Percentiles rank a stretch among this genome's conserved stretches.
Evolutionary conservation across 2,113 vertebrate species (phyloP).

Genomic region (Lycocorax pyrrhopterus): DNA sequence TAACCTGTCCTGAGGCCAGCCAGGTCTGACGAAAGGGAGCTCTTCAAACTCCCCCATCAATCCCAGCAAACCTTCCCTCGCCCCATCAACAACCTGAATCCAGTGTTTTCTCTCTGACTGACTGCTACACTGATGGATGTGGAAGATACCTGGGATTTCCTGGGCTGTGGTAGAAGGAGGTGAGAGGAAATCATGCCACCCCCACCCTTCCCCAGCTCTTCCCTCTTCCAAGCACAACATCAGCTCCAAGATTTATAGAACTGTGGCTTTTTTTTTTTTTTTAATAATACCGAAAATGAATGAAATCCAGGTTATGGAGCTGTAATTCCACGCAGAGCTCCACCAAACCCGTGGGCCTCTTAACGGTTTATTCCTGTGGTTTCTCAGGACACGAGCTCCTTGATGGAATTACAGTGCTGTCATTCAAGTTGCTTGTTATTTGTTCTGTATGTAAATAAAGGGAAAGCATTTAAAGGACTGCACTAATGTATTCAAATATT

Average conservation of each 20-base stretch:
- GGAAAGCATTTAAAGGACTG: slow-evolving; percentile 27
- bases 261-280: background rate
- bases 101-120: background rate
- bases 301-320: background rate
- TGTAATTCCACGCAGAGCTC: background rate
- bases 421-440: slow-evolving; percentile 30
- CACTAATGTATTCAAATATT: slow-evolving; percentile 62
- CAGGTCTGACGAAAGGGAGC: background rate
- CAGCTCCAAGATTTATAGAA: background rate
- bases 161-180: background rate
- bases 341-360: background rate
- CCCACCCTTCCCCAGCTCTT: background rate
- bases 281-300: background rate
- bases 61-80: background rate
- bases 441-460: slow-evolving; percentile 56
- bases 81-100: background rate
- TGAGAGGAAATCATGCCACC: background rate
- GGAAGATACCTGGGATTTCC: background rate
- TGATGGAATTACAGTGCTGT: slow-evolving; percentile 30
- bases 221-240: background rate
- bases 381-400: background rate
- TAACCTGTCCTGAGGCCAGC: background rate
- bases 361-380: background rate
- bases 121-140: background rate
- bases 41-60: background rate